These are phyloP conservation scores for Cenopis cana DNA, from an alignment of 2,888 invertebrate species.

Conservation along the genomic window DNA sequence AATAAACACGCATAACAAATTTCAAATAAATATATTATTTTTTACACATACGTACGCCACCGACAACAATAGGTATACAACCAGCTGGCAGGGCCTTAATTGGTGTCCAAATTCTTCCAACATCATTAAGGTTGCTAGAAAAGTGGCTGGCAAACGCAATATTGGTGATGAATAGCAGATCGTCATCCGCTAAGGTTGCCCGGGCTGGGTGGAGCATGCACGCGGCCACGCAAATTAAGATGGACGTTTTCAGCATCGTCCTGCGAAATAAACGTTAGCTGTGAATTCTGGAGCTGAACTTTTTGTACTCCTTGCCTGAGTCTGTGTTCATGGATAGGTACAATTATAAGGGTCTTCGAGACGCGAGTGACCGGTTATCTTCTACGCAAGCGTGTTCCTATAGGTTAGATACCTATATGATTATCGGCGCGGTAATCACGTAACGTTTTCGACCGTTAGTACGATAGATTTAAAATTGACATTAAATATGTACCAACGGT, in stretches of 20 bases:
- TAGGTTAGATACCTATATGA: no score
- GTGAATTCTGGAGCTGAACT: no score
- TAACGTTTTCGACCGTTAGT: no score
- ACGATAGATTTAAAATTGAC: no score
- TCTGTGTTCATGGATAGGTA: no score
- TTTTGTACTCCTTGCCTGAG: no score
- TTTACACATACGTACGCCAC: not conserved
- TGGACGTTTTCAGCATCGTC: not conserved
- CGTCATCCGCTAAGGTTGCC: not conserved
- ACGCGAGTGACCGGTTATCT: no score
- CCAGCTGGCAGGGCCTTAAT: not conserved
- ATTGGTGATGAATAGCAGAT: not conserved
- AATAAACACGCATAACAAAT: not conserved
- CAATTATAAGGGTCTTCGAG: no score
- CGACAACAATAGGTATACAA: constrained; percentile 9
- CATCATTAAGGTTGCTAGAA: not conserved
- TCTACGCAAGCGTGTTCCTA: no score
- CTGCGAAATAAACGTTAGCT: not conserved
- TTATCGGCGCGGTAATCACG: no score
- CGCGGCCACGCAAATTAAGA: not conserved
- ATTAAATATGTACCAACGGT: no score
- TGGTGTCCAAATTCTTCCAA: not conserved
- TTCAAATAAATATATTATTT: not conserved
- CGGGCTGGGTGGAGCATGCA: not conserved
- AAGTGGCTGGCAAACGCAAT: not conserved